phyloP scores from a whole-genome alignment of 2,113 vertebrate species.

The Trematocara zebra region DNA sequence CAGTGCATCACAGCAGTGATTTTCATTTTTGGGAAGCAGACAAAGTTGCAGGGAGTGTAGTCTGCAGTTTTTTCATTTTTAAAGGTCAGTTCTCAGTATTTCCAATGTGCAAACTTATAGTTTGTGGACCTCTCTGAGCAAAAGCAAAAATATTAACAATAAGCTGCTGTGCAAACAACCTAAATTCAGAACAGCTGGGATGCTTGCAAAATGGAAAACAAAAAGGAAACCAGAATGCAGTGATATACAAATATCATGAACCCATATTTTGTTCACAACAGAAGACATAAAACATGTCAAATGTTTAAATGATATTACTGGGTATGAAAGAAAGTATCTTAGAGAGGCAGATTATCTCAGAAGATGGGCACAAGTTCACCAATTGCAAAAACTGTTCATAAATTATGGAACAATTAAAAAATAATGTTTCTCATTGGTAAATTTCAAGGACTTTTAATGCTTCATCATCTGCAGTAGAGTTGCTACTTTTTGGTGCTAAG shows the following conservation, averaged over 20 bases:
- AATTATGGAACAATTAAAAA: background rate
- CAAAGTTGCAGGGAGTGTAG: background rate
- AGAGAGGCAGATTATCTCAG: background rate
- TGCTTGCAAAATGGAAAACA: background rate
- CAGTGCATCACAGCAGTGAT: background rate
- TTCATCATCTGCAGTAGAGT: background rate
- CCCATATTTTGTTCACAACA: background rate
- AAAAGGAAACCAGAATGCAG: background rate
- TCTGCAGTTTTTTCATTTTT: background rate
- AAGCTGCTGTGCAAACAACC: background rate
- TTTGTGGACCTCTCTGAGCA: background rate
- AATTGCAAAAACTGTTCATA: background rate
- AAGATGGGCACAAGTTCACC: rapidly evolving
- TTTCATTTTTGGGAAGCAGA: background rate
- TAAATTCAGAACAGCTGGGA: background rate
- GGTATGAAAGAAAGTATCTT: background rate
- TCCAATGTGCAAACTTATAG: background rate
- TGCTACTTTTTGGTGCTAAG: background rate
- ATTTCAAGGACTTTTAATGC: background rate
- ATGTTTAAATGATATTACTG: background rate
- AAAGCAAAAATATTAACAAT: background rate
- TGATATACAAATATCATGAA: background rate
- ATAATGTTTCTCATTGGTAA: background rate
- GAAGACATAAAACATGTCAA: background rate
- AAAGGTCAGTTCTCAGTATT: background rate